phyloP scores from a whole-genome alignment of 2,797 vertebrate genomes.

The Falco naumanni region DNA sequence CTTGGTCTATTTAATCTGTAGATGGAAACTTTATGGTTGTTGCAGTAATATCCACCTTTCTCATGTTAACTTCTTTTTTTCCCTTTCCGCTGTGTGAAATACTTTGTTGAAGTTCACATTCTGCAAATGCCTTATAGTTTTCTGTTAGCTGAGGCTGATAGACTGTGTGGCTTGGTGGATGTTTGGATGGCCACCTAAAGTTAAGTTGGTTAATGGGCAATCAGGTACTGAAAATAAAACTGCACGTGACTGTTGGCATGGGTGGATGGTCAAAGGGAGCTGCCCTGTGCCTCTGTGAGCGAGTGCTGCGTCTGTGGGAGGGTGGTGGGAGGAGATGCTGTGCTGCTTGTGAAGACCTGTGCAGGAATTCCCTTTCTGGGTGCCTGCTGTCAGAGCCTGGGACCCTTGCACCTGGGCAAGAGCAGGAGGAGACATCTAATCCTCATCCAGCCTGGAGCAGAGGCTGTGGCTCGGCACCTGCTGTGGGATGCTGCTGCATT shows the following conservation, averaged over 20 bases:
- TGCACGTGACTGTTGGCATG: not conserved
- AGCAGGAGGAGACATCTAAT: not conserved
- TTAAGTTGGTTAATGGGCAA: not conserved
- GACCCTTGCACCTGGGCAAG: not conserved
- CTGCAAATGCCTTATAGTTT: not conserved
- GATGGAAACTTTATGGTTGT: not conserved
- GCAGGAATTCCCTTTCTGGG: not conserved
- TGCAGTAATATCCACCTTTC: not conserved
- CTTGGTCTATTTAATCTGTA: not conserved
- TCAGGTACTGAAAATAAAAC: not conserved
- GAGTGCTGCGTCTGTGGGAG: not conserved
- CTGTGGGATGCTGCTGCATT: not conserved
- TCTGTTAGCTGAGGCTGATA: not conserved
- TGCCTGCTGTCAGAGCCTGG: not conserved
- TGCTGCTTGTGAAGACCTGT: not conserved
- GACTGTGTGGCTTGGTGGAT: not conserved
- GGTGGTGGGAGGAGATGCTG: not conserved
- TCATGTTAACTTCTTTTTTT: fast-evolving
- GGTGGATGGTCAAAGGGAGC: not conserved
- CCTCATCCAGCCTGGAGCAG: not conserved
- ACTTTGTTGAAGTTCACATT: not conserved
- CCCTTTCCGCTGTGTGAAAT: not conserved
- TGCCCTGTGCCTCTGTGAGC: not conserved
- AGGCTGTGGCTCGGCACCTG: not conserved
- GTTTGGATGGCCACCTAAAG: no score